A percentile compares a stretch with the other conserved stretches of the same genome.
phyloP scores from a whole-genome alignment of 2,888 invertebrate genomes.

The Dascillus cervinus region DNA sequence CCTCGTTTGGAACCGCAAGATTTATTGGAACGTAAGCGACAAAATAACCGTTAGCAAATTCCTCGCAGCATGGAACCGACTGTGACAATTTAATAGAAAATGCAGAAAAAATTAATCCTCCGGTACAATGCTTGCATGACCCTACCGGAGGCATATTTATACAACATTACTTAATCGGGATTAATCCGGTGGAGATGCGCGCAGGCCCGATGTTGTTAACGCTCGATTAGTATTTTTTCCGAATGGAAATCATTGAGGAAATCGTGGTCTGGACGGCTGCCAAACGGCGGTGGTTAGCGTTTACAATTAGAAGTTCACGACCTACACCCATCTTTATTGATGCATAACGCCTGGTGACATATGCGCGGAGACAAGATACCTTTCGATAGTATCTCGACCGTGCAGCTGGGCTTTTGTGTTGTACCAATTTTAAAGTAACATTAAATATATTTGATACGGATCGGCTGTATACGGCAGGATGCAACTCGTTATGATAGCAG shows the following conservation, averaged over 20 bases:
- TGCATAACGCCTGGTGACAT: slow-evolving; percentile 30
- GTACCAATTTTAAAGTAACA: slow-evolving; percentile 37
- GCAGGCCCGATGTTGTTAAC: slow-evolving; percentile 6
- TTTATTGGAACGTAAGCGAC: slow-evolving; percentile 15
- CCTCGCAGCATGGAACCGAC: slow-evolving; percentile 29
- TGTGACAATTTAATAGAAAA: slow-evolving; percentile 34
- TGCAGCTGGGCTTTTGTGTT: slow-evolving; percentile 36
- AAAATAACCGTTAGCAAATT: slow-evolving; percentile 24
- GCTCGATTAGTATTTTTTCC: too few relatives aligned
- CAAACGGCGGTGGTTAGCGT: too few relatives aligned
- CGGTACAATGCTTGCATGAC: slow-evolving; percentile 27
- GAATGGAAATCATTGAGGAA: too few relatives aligned
- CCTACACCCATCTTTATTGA: slow-evolving; percentile 15
- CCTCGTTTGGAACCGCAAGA: slow-evolving; percentile 11
- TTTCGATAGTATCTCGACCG: slow-evolving; percentile 35
- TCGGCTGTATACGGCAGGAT: slow-evolving; percentile 20
- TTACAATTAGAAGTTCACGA: too few relatives aligned
- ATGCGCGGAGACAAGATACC: slow-evolving; percentile 36
- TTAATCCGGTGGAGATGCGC: slow-evolving; percentile 11
- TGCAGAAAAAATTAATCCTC: slow-evolving; percentile 35
- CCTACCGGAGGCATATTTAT: slow-evolving; percentile 33
- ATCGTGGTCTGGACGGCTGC: too few relatives aligned
- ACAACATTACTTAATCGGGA: slow-evolving; percentile 30
- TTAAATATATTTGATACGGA: slow-evolving; percentile 34
- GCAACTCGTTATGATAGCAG: slow-evolving; percentile 8